These are phyloP conservation scores for Thalpophila matura DNA, from an alignment of 2,888 invertebrate species.

Conservation along the genomic window DNA sequence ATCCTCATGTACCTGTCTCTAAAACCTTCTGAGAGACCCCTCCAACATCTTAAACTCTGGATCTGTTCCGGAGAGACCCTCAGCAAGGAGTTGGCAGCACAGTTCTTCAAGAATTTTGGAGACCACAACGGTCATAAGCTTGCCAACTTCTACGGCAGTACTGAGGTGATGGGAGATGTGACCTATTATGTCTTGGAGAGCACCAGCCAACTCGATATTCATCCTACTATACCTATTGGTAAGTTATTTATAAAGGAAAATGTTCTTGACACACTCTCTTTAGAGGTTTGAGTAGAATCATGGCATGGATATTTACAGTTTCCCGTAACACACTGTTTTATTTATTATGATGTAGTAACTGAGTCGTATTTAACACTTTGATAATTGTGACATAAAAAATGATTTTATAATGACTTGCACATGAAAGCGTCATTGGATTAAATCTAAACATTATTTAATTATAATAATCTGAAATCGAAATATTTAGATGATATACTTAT, in stretches of 20 bases:
- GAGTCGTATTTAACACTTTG: too few species aligned
- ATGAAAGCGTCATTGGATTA: too few species aligned
- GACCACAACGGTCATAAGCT: conserved; percentile 91
- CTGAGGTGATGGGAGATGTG: conserved; percentile 98
- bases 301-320: background rate
- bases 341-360: background rate
- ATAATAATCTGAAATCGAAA: background rate
- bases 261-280: background rate
- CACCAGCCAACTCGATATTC: conserved; percentile 90
- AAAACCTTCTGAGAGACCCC: conserved; percentile 88
- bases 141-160: conserved; percentile 97
- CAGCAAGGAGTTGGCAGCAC: conserved; percentile 92
- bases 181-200: conserved; percentile 94
- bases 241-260: conserved; percentile 65
- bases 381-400: background rate
- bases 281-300: background rate
- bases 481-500: background rate
- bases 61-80: conserved; percentile 97
- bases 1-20: conserved; percentile 94
- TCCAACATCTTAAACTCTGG: conserved; percentile 93
- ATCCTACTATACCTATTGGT: conserved; percentile 96
- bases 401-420: background rate
- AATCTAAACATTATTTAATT: background rate
- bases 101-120: conserved; percentile 95
- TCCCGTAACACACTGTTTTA: background rate